Base-by-base conservation (phyloP, 2,113 vertebrate genomes). In the Oreochromis tanganicae region DNA sequence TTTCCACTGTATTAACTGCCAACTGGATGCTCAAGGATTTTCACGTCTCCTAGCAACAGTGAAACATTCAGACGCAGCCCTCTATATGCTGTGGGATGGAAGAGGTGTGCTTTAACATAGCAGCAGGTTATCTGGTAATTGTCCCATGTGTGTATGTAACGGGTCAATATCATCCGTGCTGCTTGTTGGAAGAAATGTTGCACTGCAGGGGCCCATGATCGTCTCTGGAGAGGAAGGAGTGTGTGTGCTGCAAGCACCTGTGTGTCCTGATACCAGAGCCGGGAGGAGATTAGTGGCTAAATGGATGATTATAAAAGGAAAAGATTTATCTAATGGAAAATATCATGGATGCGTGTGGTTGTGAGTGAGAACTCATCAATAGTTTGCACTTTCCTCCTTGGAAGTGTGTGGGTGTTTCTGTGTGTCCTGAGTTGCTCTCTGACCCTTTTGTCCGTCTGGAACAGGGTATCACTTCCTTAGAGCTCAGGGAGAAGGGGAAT, bases 11-110 rank as follows among this genome's bases (percentile, higher is more conserved):
- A 73, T 89, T 86, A 90, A 91, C 83, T 90, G 83, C 89, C 88
- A 90, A 89, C 88, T 93, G 85, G 78, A 92, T 92, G 86, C 84
- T 90, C 91, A 94, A 95, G 93, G 90, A 94, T 94, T 90, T 93
- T 91, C 81, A 90, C 1, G 91, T 95, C 83, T 88, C 95, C 93
- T 94, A 95, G 95, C 95, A 95, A 95, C 95, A 95, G 94, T 86
- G 95, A 86, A 92, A 92, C 91, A 92, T 90, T 93, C 73, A 92
- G 89, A 92, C 61, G 32, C 87, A 84, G 54, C 86, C 85, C 79
- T 91, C 82, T 92, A 87, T 92, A 87, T 80, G 87, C 88, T 83
- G 79, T 21, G 55, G 73, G 84, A 92, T 86, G 91, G 87, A 83
- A 56, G 83, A 91, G 80, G 34, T 85, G 90, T 83, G 59, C 83